Percentiles rank a stretch among this genome's conserved stretches.
phyloP scores from a whole-genome alignment of 2,113 vertebrate genomes.

The Lepus timidus region DNA sequence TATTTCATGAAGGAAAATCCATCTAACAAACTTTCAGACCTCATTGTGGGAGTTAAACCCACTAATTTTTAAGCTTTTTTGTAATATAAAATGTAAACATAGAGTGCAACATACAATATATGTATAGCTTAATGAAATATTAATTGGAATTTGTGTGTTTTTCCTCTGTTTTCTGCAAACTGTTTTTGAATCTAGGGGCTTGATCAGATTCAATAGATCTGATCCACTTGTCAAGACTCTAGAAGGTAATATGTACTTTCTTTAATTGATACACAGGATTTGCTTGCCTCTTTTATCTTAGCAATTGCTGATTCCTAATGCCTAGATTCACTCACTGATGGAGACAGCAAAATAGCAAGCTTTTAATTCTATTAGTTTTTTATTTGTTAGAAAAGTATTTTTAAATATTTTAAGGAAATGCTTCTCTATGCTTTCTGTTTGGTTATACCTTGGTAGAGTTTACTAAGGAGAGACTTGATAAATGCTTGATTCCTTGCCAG shows the following conservation, averaged over 20 bases:
- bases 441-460: neutral
- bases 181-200: neutral
- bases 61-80: neutral
- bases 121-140: neutral
- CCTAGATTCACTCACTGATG: neutral
- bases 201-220: neutral
- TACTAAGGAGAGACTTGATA: neutral
- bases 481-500: neutral
- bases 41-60: neutral
- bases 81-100: neutral
- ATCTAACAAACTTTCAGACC: constrained; percentile 33
- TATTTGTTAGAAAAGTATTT: neutral
- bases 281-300: neutral
- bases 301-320: neutral
- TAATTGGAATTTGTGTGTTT: neutral
- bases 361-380: neutral
- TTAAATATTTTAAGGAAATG: neutral
- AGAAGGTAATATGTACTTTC: neutral
- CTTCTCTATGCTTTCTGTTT: neutral
- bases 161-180: neutral
- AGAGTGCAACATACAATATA: neutral
- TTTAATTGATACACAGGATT: neutral
- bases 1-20: neutral
- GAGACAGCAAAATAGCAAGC: neutral
- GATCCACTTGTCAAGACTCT: neutral